Conservation (phyloP, 2,113 vertebrate species). For the Ptyas mucosa region DNA sequence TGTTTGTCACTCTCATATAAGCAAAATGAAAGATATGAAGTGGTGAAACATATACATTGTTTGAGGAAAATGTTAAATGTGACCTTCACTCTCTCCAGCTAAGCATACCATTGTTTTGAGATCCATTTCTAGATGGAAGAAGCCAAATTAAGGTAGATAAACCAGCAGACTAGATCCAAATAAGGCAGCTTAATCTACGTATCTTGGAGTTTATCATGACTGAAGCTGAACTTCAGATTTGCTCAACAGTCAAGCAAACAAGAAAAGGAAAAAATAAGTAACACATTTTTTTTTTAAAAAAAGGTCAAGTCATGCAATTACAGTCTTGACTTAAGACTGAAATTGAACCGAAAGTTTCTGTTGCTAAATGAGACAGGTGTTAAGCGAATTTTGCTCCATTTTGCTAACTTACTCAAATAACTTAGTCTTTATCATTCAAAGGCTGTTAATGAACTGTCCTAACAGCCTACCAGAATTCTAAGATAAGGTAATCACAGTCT, state of each 20-base stretch:
- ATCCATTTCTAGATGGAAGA: not conserved
- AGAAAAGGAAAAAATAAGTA: not conserved
- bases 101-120: not conserved
- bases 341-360: too few species aligned
- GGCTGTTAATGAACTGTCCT: too few species aligned
- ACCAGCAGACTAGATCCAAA: not conserved
- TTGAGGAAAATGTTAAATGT: not conserved
- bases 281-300: not conserved
- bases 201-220: not conserved
- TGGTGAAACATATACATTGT: not conserved
- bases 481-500: too few species aligned
- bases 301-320: not conserved
- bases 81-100: not conserved
- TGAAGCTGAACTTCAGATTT: not conserved
- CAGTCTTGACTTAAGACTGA: too few species aligned
- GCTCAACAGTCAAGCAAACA: not conserved
- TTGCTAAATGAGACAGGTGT: too few species aligned
- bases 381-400: too few species aligned
- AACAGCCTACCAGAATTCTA: too few species aligned
- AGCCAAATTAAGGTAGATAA: not conserved
- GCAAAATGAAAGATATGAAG: not conserved
- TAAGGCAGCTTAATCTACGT: not conserved
- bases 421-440: too few species aligned
- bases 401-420: too few species aligned
- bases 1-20: not conserved